These are phyloP conservation scores for Drosophila vallismaia DNA, from an alignment of 2,888 invertebrate species.

Conservation along the genomic window DNA sequence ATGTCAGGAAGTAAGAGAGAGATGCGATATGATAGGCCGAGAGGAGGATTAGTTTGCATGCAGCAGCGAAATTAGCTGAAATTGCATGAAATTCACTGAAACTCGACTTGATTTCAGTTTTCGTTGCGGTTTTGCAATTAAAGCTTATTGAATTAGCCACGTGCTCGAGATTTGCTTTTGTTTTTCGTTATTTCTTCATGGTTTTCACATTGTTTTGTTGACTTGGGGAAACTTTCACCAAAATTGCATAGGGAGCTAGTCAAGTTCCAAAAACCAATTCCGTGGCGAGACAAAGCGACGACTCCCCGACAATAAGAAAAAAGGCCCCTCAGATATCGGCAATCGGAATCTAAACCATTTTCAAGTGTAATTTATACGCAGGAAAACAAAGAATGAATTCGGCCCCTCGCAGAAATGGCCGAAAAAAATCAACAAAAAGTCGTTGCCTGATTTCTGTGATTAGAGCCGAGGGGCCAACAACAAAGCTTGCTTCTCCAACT, in stretches of 20 bases:
- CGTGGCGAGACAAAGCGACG: constrained; percentile 37
- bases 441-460: constrained; percentile 50
- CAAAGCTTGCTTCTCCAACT: constrained; percentile 38
- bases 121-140: constrained; percentile 58
- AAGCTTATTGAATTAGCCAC: constrained; percentile 77
- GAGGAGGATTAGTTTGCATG: constrained; percentile 61
- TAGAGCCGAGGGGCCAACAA: constrained; percentile 7
- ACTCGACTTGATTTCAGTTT: constrained; percentile 31
- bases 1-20: constrained; percentile 74
- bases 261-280: constrained; percentile 9
- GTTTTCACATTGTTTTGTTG: not conserved
- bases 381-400: constrained; percentile 10
- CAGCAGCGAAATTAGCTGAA: constrained; percentile 73
- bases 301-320: not conserved
- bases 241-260: constrained; percentile 29
- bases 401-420: constrained; percentile 1
- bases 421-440: constrained; percentile 29
- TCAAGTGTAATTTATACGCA: constrained; percentile 48
- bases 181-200: constrained; percentile 5
- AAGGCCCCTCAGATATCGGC: constrained; percentile 34
- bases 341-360: constrained; percentile 45
- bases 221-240: constrained; percentile 42
- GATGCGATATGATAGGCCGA: constrained; percentile 76
- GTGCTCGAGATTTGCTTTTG: constrained; percentile 51
- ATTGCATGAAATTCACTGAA: constrained; percentile 63